A percentile compares a stretch with the other conserved stretches of the same genome.
These are phyloP conservation scores for Mythimna ferrago DNA, from an alignment of 2,888 invertebrate genomes.

Conservation along the genomic window DNA sequence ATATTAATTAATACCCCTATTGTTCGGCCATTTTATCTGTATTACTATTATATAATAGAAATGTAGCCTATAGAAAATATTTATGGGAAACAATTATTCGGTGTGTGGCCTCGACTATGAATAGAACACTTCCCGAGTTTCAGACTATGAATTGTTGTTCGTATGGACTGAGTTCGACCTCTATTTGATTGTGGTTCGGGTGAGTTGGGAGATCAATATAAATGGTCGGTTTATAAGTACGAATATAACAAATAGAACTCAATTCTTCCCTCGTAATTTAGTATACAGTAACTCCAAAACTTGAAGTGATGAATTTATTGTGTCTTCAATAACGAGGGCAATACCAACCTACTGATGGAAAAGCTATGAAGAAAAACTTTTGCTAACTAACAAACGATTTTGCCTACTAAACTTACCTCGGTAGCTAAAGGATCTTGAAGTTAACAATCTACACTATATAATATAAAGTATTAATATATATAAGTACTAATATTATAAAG, in stretches of 20 bases:
- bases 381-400: not conserved
- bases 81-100: constrained; percentile 8
- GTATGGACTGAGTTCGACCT: not conserved
- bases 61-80: constrained; percentile 20
- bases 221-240: not conserved
- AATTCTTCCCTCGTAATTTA: not conserved
- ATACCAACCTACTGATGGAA: not conserved
- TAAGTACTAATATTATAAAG: too few species aligned
- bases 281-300: not conserved
- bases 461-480: too few species aligned
- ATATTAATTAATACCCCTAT: constrained; percentile 62
- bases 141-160: constrained; percentile 12
- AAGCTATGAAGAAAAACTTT: not conserved
- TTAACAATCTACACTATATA: not conserved
- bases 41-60: constrained; percentile 19
- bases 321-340: not conserved
- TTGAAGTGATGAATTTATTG: not conserved
- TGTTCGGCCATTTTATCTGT: constrained; percentile 34
- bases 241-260: not conserved
- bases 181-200: not conserved
- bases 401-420: not conserved
- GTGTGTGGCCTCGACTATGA: constrained; percentile 21
- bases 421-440: not conserved
- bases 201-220: not conserved
- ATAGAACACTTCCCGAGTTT: constrained; percentile 17